phyloP scores from a whole-genome alignment of 2,888 invertebrate species.

The Melipona beecheii region DNA sequence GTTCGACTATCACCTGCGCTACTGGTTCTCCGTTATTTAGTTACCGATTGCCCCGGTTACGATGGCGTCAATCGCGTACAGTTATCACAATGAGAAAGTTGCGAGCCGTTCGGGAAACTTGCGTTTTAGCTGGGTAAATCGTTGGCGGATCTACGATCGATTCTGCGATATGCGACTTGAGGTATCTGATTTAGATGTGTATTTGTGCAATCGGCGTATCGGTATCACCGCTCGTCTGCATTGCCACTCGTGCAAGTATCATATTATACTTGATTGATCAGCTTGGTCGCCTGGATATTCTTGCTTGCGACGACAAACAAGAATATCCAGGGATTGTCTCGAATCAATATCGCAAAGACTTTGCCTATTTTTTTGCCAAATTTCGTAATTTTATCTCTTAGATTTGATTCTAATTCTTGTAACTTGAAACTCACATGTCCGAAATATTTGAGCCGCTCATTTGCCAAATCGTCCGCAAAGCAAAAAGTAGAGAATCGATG shows the following conservation, averaged over 20 bases:
- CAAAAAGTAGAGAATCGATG: too few relatives aligned
- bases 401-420: neutral
- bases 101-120: slow-evolving; percentile 17
- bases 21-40: slow-evolving; percentile 69
- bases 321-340: slow-evolving; percentile 1
- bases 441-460: too few relatives aligned
- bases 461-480: too few relatives aligned
- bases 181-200: slow-evolving; percentile 39
- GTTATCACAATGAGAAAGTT: slow-evolving; percentile 67
- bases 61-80: slow-evolving; percentile 33
- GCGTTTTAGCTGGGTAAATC: slow-evolving; percentile 3
- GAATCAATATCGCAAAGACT: slow-evolving; percentile 16
- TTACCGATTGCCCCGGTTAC: slow-evolving; percentile 48
- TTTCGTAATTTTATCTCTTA: neutral
- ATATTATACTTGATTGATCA: slow-evolving; percentile 33
- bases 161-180: neutral
- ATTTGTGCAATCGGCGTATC: slow-evolving; percentile 42
- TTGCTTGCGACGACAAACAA: slow-evolving; percentile 37
- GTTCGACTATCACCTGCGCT: slow-evolving; percentile 60
- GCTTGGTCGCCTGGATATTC: slow-evolving; percentile 17
- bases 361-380: neutral
- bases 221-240: slow-evolving; percentile 38
- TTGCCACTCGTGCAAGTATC: slow-evolving; percentile 37
- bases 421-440: too few relatives aligned
- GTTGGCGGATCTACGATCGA: slow-evolving; percentile 17